phyloP scores from a whole-genome alignment of 1,140 invertebrate species.

The Acromyrmex echinatior region DNA sequence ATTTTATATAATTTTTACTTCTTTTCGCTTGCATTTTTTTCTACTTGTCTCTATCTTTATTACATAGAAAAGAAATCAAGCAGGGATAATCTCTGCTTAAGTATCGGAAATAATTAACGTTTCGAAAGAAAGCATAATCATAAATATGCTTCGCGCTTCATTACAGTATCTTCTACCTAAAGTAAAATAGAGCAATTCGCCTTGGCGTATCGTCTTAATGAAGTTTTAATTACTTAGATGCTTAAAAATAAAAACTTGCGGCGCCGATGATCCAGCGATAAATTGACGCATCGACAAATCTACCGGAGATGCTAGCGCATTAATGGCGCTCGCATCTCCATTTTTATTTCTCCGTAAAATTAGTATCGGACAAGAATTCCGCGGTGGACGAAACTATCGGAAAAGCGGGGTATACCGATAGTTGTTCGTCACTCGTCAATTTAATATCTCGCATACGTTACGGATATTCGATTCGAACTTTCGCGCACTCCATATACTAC shows the following conservation, averaged over 20 bases:
- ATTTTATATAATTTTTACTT: not conserved
- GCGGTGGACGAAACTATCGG: conserved; percentile 48
- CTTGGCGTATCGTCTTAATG: conserved; percentile 35
- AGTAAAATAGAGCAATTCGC: conserved; percentile 34
- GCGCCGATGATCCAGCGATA: conserved; percentile 20
- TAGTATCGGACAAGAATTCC: conserved; percentile 49
- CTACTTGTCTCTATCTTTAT: not conserved
- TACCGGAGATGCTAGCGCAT: not conserved
- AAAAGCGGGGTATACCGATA: conserved; percentile 37
- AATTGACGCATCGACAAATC: conserved; percentile 33
- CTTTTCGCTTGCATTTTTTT: not conserved
- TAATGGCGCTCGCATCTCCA: not conserved
- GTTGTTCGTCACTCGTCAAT: conserved; percentile 70
- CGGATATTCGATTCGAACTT: conserved; percentile 75
- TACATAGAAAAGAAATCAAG: conserved; percentile 40
- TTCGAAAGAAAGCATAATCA: conserved; percentile 49
- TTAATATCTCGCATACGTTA: conserved; percentile 67
- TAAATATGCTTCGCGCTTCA: conserved; percentile 54
- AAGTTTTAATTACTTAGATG: conserved; percentile 54
- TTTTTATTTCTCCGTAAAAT: not conserved
- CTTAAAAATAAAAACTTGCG: conserved; percentile 26
- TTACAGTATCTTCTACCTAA: conserved; percentile 20
- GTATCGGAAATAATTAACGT: conserved; percentile 64
- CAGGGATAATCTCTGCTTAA: conserved; percentile 39
- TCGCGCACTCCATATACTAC: conserved; percentile 50